phyloP scores from a whole-genome alignment of 1,140 invertebrate genomes.

The Drosophila arawakana region DNA sequence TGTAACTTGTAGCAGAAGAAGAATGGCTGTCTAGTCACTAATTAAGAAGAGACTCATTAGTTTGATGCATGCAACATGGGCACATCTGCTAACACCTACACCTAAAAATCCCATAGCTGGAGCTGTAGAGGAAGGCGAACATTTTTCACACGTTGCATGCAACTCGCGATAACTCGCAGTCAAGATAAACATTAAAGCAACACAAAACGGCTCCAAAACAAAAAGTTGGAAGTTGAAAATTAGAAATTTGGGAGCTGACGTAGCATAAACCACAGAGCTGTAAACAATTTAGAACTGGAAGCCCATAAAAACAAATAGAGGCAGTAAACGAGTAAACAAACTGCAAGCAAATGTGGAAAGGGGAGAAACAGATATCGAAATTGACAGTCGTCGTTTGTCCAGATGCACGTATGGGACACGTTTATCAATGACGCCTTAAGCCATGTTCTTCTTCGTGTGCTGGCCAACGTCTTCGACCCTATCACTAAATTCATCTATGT shows the following conservation, averaged over 20 bases:
- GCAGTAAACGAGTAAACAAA: conserved; percentile 62
- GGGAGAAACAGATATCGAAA: conserved; percentile 61
- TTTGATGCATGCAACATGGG: conserved; percentile 58
- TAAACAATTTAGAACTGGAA: conserved; percentile 60
- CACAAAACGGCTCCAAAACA: conserved; percentile 52
- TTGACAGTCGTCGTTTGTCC: conserved; percentile 47
- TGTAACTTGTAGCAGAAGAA: conserved; percentile 53
- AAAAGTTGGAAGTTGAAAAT: conserved; percentile 40
- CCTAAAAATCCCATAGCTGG: not conserved
- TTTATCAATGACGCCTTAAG: conserved; percentile 42
- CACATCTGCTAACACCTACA: conserved; percentile 65
- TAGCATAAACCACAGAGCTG: conserved; percentile 63
- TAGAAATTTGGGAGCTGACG: conserved; percentile 20
- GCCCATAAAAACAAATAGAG: conserved; percentile 56
- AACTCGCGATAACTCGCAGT: conserved; percentile 1
- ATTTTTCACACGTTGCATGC: conserved; percentile 52
- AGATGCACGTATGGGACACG: not conserved
- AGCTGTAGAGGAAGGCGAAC: conserved; percentile 29
- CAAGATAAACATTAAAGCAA: conserved; percentile 54
- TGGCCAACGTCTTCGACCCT: conserved; percentile 32
- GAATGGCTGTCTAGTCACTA: conserved; percentile 42
- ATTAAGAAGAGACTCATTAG: conserved; percentile 68
- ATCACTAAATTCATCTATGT: conserved; percentile 49
- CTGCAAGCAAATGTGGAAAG: conserved; percentile 64
- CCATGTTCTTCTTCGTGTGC: not conserved